Evolutionary conservation across 1,140 invertebrate species (phyloP), one percentile per base, ranked within the genome.

Genomic region (Leptoteleia sp.): DNA sequence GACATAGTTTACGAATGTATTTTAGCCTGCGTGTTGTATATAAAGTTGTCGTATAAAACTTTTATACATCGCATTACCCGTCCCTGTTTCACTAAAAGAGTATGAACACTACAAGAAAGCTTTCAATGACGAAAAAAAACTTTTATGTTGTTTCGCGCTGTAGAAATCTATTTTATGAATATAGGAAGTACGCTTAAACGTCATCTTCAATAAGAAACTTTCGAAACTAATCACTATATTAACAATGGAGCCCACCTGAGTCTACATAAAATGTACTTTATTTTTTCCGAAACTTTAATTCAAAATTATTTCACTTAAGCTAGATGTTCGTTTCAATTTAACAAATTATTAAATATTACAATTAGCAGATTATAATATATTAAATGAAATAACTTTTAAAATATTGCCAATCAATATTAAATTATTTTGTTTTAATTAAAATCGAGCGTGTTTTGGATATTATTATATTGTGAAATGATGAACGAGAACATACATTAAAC

Each of bases 121-220:
- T 78, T 78, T 78, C 75, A 72, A 71, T 78, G 67, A 40, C 52
- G n/a, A 22, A 55, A 73, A 59, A 71, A 76, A 67, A 76, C 52
- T 72, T 78, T 67, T 67, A 78, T 61, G 59, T 67, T 78, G 67
- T 78, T 72, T 72, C 54, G 19, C 17, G 67, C 31, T 61, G 22
- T 47, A 67, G 67, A 64, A 78, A 78, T 78, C 61, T 78, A 72
- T 71, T 77, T 71, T 77, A 77, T 77, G 67, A 77, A 78, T 59
- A 17, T 67, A 72, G 35, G 17, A 59, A 77, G 55, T 52, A 59
- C 47, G 45, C 61, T 71, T 77, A 67, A 76, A 70, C 52, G 73
- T 70, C 62, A 64, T 57, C 25, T 42, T 42, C 48, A 68, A 70
- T 70, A 70, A 68, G 11, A 8, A 70, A 68, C 55, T 76, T 76